Base-by-base conservation (phyloP, 2,888 invertebrate species). In the Stegana nigrithorax region DNA sequence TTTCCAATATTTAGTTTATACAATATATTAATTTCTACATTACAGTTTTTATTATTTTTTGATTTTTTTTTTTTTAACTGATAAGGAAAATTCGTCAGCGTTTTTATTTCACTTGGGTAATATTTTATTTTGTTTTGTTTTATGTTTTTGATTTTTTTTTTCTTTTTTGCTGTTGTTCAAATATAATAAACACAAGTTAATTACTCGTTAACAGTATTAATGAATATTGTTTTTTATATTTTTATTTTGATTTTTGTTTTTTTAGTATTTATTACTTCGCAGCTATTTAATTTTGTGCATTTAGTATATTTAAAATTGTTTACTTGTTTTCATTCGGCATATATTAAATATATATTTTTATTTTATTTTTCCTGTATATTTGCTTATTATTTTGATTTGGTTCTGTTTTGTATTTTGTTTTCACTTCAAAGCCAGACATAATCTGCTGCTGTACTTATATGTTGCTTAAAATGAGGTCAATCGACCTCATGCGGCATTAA, bases 381-480 rank as follows among this genome's bases (percentile, higher is more conserved):
- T 53, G 19, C 10, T 8, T n/a, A 1, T 4, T 17, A 2, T 47
- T 47, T 47, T 47, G 14, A 25, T 17, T 47, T 6, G 4, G 4
- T n/a, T n/a, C 12, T 25, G 4, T 25, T 12, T 47, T 12, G 4
- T n/a, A 47, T 39, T 4, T n/a, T n/a, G 39, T n/a, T 4, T 10
- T 14, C 39, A 12, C 5, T 10, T 14, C 39, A 12, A 39, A 39
- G 2, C 39, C 17, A 39, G 14, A 10, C 2, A 32, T 32, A 12
- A 32, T 32, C 32, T n/a, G n/a, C n/a, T n/a, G n/a, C n/a, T n/a
- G n/a, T n/a, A n/a, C n/a, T 60, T 68, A 70, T 68, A 75, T 72
- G 70, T 63, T 70, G 68, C 75, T 75, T 75, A 73, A 76, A 76
- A 78, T 69, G 73, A 69, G 82, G 80, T 81, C 81, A 76, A 66